These are phyloP conservation scores for Balaenoptera acutorostrata DNA, from an alignment of 2,113 vertebrate species.

Conservation along the genomic window DNA sequence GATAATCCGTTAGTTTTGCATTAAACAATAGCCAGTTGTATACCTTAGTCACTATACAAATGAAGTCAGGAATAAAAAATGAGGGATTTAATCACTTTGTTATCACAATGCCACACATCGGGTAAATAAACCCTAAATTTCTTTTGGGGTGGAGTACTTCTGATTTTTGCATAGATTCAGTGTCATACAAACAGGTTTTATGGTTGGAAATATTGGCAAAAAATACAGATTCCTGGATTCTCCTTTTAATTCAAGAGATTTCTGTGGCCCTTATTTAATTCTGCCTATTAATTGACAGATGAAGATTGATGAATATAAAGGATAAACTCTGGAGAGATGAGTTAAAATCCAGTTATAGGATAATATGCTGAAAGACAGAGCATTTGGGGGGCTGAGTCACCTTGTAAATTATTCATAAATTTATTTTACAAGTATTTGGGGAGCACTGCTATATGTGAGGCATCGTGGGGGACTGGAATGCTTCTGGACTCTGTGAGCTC, in stretches of 20 bases:
- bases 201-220: not conserved
- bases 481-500: not conserved
- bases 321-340: not conserved
- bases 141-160: not conserved
- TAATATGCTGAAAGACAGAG: not conserved
- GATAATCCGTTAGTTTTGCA: not conserved
- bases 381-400: not conserved
- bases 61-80: not conserved
- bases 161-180: not conserved
- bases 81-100: not conserved
- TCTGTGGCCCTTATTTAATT: not conserved
- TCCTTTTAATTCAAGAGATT: not conserved
- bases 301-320: not conserved
- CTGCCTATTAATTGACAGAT: not conserved
- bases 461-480: not conserved
- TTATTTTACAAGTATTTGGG: not conserved
- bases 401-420: constrained; percentile 12
- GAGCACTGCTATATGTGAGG: not conserved
- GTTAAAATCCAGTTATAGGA: not conserved
- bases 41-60: not conserved
- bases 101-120: not conserved
- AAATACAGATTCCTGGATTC: not conserved
- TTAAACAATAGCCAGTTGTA: not conserved
- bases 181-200: not conserved
- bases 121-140: not conserved